A percentile compares a stretch with the other conserved stretches of the same genome.
Conservation (phyloP, 1,140 invertebrate genomes). For the Lysiphlebus fabarum region DNA sequence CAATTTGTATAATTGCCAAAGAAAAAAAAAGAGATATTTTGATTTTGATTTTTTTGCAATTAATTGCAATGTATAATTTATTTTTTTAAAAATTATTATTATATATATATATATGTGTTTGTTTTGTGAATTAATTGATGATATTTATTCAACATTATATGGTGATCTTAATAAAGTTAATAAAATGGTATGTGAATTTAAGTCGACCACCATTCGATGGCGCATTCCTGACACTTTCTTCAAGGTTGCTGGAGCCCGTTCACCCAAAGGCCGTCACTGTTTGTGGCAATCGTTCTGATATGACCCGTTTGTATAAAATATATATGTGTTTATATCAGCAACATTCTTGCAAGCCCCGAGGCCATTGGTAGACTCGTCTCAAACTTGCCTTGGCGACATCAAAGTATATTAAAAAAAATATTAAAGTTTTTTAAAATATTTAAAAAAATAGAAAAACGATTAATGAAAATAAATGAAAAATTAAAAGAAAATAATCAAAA, state of each 20-base stretch:
- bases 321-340: slow-evolving; percentile 3
- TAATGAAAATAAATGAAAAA: not conserved
- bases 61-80: too few species aligned
- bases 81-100: too few species aligned
- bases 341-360: slow-evolving; percentile 9
- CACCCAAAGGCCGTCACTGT: slow-evolving; percentile 42
- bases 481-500: not conserved
- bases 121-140: too few species aligned
- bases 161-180: too few species aligned
- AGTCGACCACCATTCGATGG: slow-evolving; percentile 14
- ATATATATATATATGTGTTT: too few species aligned
- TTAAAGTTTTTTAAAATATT: not conserved
- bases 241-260: slow-evolving; percentile 46
- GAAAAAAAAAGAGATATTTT: too few species aligned
- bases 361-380: slow-evolving; percentile 8
- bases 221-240: slow-evolving; percentile 45
- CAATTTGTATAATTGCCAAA: too few species aligned
- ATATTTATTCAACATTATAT: too few species aligned
- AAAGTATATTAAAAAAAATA: slow-evolving; percentile 3
- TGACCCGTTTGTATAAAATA: slow-evolving; percentile 12
- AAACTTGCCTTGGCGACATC: slow-evolving; percentile 1
- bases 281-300: slow-evolving; percentile 1
- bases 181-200: too few species aligned
- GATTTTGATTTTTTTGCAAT: too few species aligned
- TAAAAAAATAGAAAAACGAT: slow-evolving; percentile 1